Conservation (phyloP, 1,140 invertebrate species). For the Microplitis demolitor region DNA sequence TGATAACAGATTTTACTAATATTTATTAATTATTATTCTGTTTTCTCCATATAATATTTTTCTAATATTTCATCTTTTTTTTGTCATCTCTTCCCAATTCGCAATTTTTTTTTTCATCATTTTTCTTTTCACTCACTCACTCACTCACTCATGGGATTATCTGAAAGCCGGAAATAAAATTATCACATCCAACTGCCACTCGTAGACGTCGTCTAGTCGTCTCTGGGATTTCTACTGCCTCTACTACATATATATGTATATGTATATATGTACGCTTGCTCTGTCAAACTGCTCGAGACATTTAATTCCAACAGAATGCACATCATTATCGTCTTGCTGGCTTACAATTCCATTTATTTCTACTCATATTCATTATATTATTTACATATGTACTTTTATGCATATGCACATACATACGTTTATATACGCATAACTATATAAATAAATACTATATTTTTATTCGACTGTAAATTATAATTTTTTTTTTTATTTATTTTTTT, state of each 20-base stretch:
- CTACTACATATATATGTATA: neutral
- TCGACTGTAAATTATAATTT: neutral
- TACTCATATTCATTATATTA: neutral
- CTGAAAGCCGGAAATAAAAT: slow-evolving; percentile 44
- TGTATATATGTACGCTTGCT: neutral
- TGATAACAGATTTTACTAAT: too few relatives aligned
- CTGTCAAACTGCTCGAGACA: slow-evolving; percentile 13
- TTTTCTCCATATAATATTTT: too few relatives aligned
- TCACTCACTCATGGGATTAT: slow-evolving; percentile 5
- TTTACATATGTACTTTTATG: neutral
- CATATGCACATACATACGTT: too few relatives aligned
- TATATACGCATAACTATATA: neutral
- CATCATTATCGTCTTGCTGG: slow-evolving; percentile 12
- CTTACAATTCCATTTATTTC: slow-evolving; percentile 1
- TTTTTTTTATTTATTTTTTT: too few relatives aligned
- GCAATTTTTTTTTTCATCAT: neutral
- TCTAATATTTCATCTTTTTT: neutral
- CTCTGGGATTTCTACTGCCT: slow-evolving; percentile 3
- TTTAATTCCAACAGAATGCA: slow-evolving; percentile 23
- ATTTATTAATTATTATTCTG: too few relatives aligned
- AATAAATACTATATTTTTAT: neutral
- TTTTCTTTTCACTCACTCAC: slow-evolving; percentile 1
- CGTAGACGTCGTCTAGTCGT: slow-evolving; percentile 10
- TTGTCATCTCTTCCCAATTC: neutral
- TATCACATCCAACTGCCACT: slow-evolving; percentile 33